Evolutionary conservation across 2,797 vertebrate species (phyloP).

Genomic region (Tiaroga cobitis): DNA sequence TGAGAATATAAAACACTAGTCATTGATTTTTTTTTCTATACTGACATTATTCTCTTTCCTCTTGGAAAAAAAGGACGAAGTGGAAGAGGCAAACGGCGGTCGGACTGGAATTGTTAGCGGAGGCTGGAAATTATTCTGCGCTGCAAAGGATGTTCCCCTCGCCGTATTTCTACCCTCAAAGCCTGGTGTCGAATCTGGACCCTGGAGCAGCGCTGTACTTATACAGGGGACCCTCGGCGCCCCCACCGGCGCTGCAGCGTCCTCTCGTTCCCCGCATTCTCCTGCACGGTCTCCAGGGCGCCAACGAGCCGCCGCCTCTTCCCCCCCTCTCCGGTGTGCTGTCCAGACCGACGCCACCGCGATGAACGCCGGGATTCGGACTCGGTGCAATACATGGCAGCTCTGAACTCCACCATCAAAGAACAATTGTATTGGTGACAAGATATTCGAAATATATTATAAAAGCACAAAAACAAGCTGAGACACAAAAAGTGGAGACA

Average conservation of each 20-base stretch:
- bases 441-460: constrained; percentile 55
- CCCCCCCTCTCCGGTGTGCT: constrained; percentile 90
- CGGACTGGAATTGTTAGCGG: constrained; percentile 93
- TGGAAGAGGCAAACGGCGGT: constrained; percentile 98
- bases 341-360: constrained; percentile 87
- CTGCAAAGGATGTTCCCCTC: constrained; percentile 98
- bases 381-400: constrained; percentile 61
- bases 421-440: constrained; percentile 53
- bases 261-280: constrained; percentile 95
- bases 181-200: constrained; percentile 93
- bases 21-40: background rate
- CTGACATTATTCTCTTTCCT: constrained; percentile 15
- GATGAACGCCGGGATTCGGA: constrained; percentile 79
- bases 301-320: constrained; percentile 85
- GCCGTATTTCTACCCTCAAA: constrained; percentile 98
- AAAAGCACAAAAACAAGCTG: constrained; percentile 58
- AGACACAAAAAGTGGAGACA: constrained; percentile 57
- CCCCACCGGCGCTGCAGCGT: constrained; percentile 90
- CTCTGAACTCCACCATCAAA: constrained; percentile 50
- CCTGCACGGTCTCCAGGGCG: constrained; percentile 93
- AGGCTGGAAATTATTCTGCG: constrained; percentile 96
- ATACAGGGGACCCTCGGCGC: constrained; percentile 92
- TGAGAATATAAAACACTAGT: background rate
- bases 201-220: constrained; percentile 92
- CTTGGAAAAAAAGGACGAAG: constrained; percentile 84